These are phyloP conservation scores for Lordiphosa fenestrarum DNA, from an alignment of 2,888 invertebrate genomes.

Conservation along the genomic window DNA sequence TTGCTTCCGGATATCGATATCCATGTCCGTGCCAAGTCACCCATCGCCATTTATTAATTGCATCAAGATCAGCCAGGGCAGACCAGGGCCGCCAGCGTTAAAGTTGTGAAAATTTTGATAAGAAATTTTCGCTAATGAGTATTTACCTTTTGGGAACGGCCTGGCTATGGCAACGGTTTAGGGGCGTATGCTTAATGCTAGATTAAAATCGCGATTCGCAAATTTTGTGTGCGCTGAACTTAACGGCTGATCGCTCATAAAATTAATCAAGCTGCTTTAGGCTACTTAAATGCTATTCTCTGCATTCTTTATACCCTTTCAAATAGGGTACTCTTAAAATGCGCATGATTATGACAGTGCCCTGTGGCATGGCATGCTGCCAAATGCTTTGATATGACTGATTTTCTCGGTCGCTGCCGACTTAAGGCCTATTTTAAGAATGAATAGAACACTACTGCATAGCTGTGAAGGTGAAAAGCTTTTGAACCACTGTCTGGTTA, in stretches of 20 bases:
- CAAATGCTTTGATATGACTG: no score
- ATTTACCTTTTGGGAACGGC: slow-evolving; percentile 57
- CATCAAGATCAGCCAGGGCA: slow-evolving; percentile 73
- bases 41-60: slow-evolving; percentile 70
- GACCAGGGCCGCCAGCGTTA: slow-evolving; percentile 56
- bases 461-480: no score
- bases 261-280: slow-evolving; percentile 79
- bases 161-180: slow-evolving; percentile 25
- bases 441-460: no score
- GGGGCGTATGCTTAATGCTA: slow-evolving; percentile 76
- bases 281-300: slow-evolving; percentile 61
- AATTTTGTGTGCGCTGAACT: slow-evolving; percentile 74
- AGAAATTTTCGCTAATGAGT: slow-evolving; percentile 70
- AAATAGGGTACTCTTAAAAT: not conserved
- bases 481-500: no score
- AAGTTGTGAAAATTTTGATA: slow-evolving; percentile 38
- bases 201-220: slow-evolving; percentile 60
- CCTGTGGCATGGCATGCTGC: no score
- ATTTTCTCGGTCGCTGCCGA: no score
- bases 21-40: slow-evolving; percentile 40
- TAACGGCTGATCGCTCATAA: slow-evolving; percentile 81
- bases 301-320: slow-evolving; percentile 35
- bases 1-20: slow-evolving; percentile 76
- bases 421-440: no score
- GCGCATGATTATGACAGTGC: no score